Evolutionary conservation across 2,888 invertebrate genomes (phyloP), one percentile per base, ranked within the genome.

Genomic region (Synergus itoensis): DNA sequence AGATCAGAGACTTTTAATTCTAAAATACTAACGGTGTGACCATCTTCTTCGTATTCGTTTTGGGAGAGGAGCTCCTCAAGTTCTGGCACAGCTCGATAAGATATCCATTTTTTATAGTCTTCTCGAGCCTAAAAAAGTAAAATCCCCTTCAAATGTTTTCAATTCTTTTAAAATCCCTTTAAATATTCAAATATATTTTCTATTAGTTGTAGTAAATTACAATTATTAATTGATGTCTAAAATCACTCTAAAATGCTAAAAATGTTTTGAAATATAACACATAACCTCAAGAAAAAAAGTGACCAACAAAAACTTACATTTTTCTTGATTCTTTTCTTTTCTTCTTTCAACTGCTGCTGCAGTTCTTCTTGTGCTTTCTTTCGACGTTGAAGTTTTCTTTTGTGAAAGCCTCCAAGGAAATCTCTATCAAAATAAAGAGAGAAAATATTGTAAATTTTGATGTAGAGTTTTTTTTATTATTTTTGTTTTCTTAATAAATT

Each of bases 331-430:
- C 96, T 93, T 89, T 95, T 96, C 82, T 94, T 94, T 89, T 97
- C 97, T 87, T 95, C 96, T 90, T 96, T 97, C 4, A 97, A 91
- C 85, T 95, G 94, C 57, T 93, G 93, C 85, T 96, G 94, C 53
- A 97, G 91, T 84, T 96, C 94, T 83, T 96, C 95, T 88, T 96
- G 94, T 0, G 96, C 96, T 86, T 95, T 95, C 86, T 96, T 95
- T 88, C 95, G 95, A 67, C 97, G 93, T 90, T 96, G 95, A 65
- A 96, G 91, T 90, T 97, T 97, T 83, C 97, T 93, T 92, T 97
- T 97, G 67, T 94, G 96, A 90, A 97, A 97, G 1, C 97, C 97
- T 83, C 95, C 95, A 43, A 97, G 92, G 90, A 96, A 97, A 67
- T 97, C 96, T 88, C 97, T 97, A 89, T 21, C 9, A 1, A 28